Conservation (phyloP, 2,888 invertebrate species). For the Ligdia adustata region DNA sequence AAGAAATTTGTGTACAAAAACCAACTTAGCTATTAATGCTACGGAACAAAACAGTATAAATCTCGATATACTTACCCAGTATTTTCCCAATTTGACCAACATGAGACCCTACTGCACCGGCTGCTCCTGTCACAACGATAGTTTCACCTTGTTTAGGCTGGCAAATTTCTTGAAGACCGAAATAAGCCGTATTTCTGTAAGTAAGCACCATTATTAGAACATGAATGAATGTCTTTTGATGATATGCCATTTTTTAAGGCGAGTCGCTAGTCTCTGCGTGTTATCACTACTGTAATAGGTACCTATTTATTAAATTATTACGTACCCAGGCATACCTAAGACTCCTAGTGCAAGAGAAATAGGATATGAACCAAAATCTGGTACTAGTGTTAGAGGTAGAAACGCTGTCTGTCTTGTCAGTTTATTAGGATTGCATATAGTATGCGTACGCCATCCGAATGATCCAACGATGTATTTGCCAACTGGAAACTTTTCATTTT, state of each 20-base stretch:
- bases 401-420: constrained; percentile 37
- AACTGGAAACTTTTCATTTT: constrained; percentile 85
- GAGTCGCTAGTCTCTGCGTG: too few species aligned
- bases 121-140: constrained; percentile 89
- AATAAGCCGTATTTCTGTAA: constrained; percentile 88
- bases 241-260: too few species aligned
- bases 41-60: background rate
- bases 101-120: constrained; percentile 90
- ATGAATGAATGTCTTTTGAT: too few species aligned
- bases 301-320: too few species aligned
- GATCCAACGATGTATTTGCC: constrained; percentile 85
- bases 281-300: too few species aligned
- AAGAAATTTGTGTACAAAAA: constrained; percentile 2
- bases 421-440: constrained; percentile 60
- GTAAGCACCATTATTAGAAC: too few species aligned
- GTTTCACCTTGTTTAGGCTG: constrained; percentile 89
- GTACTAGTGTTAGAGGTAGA: constrained; percentile 73
- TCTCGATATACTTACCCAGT: constrained; percentile 65
- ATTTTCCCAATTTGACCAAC: constrained; percentile 92
- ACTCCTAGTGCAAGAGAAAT: constrained; percentile 86
- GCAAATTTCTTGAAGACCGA: constrained; percentile 89
- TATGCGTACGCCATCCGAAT: constrained; percentile 87
- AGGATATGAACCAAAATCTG: constrained; percentile 84
- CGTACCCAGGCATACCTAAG: constrained; percentile 89
- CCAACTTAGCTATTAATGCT: background rate